A percentile compares a stretch with the other conserved stretches of the same genome.
These are phyloP conservation scores for Melanerpes formicivorus DNA, from an alignment of 2,113 vertebrate genomes.

Conservation along the genomic window DNA sequence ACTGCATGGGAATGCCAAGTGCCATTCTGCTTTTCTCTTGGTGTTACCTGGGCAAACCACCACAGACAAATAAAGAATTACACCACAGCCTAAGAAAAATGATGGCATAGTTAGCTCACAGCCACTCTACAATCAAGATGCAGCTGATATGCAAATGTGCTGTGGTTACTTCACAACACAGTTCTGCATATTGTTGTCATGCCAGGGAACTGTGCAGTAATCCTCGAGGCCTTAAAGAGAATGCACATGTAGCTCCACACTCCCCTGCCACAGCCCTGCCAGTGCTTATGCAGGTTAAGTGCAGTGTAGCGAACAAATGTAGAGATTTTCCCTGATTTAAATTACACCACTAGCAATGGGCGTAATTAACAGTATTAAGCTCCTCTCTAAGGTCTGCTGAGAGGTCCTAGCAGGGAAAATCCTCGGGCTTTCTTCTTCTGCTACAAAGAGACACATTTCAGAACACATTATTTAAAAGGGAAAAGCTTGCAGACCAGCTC, in stretches of 20 bases:
- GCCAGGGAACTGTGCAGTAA: background rate
- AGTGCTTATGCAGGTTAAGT: background rate
- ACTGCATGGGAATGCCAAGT: background rate
- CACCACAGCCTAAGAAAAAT: background rate
- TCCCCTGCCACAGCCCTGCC: background rate
- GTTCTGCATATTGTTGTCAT: background rate
- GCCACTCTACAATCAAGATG: background rate
- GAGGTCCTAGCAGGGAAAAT: background rate
- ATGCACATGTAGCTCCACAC: background rate
- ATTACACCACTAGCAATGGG: accelerated
- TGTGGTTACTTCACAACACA: background rate
- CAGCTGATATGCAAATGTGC: background rate
- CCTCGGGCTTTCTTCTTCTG: background rate
- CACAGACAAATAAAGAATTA: background rate
- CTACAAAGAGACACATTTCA: slow-evolving; percentile 8
- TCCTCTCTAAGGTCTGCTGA: background rate
- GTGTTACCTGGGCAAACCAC: background rate
- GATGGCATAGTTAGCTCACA: background rate
- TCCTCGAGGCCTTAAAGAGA: background rate
- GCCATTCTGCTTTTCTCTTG: background rate
- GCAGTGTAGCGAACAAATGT: background rate
- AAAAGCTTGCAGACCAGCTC: slow-evolving; percentile 3
- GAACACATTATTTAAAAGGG: background rate
- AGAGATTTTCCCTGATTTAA: background rate
- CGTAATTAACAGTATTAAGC: background rate